These are phyloP conservation scores for Ophion ellenae DNA, from an alignment of 2,888 invertebrate genomes.

Conservation along the genomic window DNA sequence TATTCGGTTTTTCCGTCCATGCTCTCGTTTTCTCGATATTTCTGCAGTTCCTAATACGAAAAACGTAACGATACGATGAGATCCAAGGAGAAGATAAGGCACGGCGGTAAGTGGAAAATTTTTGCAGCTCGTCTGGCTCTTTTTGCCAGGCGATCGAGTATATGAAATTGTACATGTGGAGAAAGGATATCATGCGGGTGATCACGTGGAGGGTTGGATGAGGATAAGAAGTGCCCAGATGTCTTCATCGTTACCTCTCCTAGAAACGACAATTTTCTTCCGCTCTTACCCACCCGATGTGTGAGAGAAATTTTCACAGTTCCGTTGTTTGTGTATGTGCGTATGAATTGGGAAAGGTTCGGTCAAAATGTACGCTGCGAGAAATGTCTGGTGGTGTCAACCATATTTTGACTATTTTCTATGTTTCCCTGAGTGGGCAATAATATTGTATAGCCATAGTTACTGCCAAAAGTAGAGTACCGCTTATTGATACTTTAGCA, in stretches of 20 bases:
- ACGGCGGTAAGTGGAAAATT: slow-evolving; percentile 39
- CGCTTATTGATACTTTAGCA: too few relatives aligned
- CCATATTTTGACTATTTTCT: too few relatives aligned
- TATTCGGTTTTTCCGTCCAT: slow-evolving; percentile 38
- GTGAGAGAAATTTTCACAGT: not conserved
- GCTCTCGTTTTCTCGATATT: slow-evolving; percentile 69
- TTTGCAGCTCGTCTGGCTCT: slow-evolving; percentile 28
- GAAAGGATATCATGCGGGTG: slow-evolving; percentile 31
- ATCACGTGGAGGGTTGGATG: slow-evolving; percentile 30
- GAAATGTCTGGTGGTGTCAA: too few relatives aligned
- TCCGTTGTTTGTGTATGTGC: not conserved
- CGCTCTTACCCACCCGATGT: slow-evolving; percentile 13
- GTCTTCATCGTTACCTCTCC: slow-evolving; percentile 45
- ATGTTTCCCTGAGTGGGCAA: too few relatives aligned
- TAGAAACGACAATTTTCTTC: slow-evolving; percentile 69
- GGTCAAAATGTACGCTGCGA: not conserved
- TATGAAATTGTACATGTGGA: slow-evolving; percentile 8
- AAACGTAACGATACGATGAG: slow-evolving; percentile 61
- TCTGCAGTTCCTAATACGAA: slow-evolving; percentile 68
- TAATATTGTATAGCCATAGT: too few relatives aligned
- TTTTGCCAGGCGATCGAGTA: slow-evolving; percentile 27
- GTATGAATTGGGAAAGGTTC: not conserved
- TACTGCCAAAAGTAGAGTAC: too few relatives aligned
- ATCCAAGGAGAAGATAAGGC: slow-evolving; percentile 14
- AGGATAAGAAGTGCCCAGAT: slow-evolving; percentile 32